Conservation (phyloP, 2,797 vertebrate species). For the Trematomus bernacchii region DNA sequence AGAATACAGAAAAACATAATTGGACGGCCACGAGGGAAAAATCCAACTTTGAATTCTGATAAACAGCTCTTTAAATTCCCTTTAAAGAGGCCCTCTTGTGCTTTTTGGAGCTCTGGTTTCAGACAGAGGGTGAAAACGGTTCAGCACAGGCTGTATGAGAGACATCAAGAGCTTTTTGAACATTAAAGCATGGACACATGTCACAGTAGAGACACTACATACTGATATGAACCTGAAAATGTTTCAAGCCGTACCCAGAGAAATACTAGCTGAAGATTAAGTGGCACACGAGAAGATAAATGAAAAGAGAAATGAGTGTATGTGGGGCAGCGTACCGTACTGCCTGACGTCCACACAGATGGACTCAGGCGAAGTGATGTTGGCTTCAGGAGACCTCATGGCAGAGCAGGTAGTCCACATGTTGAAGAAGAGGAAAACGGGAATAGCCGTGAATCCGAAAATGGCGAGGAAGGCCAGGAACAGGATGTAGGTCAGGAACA, state of each 20-base stretch:
- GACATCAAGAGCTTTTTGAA: too few species aligned
- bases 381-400: slow-evolving; percentile 92
- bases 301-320: too few species aligned
- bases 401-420: slow-evolving; percentile 96
- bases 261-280: too few species aligned
- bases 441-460: slow-evolving; percentile 96
- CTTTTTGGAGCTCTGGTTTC: too few species aligned
- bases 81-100: too few species aligned
- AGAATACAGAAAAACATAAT: not conserved
- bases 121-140: too few species aligned
- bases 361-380: slow-evolving; percentile 92
- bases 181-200: too few species aligned
- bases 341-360: slow-evolving; percentile 98
- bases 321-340: slow-evolving; percentile 86
- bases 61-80: not conserved
- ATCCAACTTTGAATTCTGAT: not conserved
- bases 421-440: slow-evolving; percentile 98
- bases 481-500: slow-evolving; percentile 98
- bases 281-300: too few species aligned
- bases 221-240: too few species aligned
- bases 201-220: too few species aligned
- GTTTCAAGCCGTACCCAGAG: too few species aligned
- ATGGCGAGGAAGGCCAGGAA: slow-evolving; percentile 95
- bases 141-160: too few species aligned
- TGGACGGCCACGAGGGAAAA: not conserved